Conservation (phyloP, 2,888 invertebrate species). For the Acholoe squamosa region DNA sequence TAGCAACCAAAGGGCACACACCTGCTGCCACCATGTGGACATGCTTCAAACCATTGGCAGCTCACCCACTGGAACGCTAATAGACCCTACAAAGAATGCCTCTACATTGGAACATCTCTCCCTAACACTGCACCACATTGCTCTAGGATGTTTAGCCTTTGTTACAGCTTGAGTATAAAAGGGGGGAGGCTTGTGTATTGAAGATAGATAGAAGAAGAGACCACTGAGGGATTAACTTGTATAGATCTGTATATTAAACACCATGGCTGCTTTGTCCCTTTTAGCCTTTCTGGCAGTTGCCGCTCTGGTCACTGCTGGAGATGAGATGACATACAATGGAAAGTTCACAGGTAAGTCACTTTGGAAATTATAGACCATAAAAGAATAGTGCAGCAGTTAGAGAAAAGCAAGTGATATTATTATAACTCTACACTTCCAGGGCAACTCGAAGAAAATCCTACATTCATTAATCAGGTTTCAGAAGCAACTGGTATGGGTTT, state of each 20-base stretch:
- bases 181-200: neutral
- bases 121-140: neutral
- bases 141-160: neutral
- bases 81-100: no score
- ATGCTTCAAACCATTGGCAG: neutral
- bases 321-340: conserved; percentile 27
- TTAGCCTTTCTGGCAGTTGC: neutral
- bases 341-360: neutral
- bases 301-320: neutral
- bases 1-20: neutral
- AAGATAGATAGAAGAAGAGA: neutral
- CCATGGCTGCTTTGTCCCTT: neutral
- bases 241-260: neutral
- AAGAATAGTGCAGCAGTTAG: no score
- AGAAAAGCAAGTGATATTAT: no score
- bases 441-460: no score
- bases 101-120: neutral
- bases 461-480: no score
- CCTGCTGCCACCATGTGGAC: conserved; percentile 27
- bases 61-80: neutral
- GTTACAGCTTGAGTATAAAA: neutral
- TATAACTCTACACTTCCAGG: no score
- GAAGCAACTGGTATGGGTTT: no score
- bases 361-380: no score
- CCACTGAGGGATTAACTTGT: neutral